Evolutionary conservation across 2,113 vertebrate species (phyloP), one percentile per base, ranked within the genome.

Genomic region (Xiphophorus maculatus): DNA sequence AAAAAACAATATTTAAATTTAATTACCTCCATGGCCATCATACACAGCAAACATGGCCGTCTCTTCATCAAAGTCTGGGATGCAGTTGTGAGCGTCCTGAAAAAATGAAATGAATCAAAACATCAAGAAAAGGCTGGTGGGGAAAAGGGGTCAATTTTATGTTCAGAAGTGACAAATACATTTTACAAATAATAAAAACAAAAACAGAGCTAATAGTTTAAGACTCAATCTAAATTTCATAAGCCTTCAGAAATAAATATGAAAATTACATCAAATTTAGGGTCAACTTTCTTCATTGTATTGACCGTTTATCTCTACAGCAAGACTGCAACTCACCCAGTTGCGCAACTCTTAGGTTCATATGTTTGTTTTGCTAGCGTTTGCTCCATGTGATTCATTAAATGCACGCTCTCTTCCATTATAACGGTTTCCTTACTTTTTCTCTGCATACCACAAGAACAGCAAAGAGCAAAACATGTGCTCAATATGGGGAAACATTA

Each of bases 61-160:
- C 42, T 99, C 97, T 4, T 94, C 94, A 83, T 99, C 98, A 88
- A 99, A 93, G 73, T 99, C 96, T 0, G 96, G 96, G 74, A 98
- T 98, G 91, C 97, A 98, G 88, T 98, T 99, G 92, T 99, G 98
- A n/a, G 98, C 97, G 89, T 99, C 97, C 98, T 99, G 94, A 8
- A 3, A 48, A 88, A 94, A 28, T 76, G 8, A 75, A 70, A 62
- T 4, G 4, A 58, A 54, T 25, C 71, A 65, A 71, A 82, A 13
- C 65, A 3, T 28, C 6, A 30, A 33, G 19, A 54, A 30, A 69
- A 48, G 17, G 44, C 44, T 48, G 44, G 44, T 48, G 44, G 15
- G 44, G 1, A 48, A 48, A 48, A 19, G 15, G 19, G 44, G 4
- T 4, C 14, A 48, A 5, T 19, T 15, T 48, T 17, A 48, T 48